Conservation (phyloP, 2,797 vertebrate species). For the Poecile montanus region DNA sequence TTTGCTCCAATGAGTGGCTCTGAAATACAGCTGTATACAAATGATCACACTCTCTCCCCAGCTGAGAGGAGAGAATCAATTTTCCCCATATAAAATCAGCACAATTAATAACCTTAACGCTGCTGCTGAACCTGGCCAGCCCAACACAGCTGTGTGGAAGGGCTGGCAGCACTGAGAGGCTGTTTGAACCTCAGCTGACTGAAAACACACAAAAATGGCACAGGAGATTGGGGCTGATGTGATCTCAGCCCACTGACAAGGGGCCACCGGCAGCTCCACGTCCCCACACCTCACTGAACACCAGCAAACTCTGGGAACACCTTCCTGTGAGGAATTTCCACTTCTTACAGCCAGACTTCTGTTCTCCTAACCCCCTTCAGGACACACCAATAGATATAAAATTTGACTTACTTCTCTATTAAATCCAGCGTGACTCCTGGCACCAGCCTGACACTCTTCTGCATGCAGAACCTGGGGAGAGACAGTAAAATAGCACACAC, state of each 20-base stretch:
- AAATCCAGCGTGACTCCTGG: slow-evolving; percentile 97
- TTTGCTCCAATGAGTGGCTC: not conserved
- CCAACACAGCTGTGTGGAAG: not conserved
- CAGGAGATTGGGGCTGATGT: not conserved
- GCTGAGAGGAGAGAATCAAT: not conserved
- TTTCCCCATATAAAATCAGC: not conserved
- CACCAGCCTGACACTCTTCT: slow-evolving; percentile 96
- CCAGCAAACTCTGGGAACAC: not conserved
- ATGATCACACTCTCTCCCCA: not conserved
- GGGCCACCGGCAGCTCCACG: not conserved
- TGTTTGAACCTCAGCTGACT: not conserved
- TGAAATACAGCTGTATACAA: not conserved
- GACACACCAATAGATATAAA: not conserved
- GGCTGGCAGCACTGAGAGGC: not conserved
- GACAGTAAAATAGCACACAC: slow-evolving; percentile 10
- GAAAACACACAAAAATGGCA: not conserved
- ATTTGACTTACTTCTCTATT: slow-evolving; percentile 93
- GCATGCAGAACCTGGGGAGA: slow-evolving; percentile 94
- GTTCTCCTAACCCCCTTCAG: not conserved
- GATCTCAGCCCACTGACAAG: not conserved
- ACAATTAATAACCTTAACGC: not conserved
- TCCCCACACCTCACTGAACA: not conserved
- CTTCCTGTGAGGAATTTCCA: not conserved
- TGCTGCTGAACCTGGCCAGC: not conserved
- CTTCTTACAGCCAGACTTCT: not conserved